Base-by-base conservation (phyloP, 2,113 vertebrate species). In the Microcebus murinus region DNA sequence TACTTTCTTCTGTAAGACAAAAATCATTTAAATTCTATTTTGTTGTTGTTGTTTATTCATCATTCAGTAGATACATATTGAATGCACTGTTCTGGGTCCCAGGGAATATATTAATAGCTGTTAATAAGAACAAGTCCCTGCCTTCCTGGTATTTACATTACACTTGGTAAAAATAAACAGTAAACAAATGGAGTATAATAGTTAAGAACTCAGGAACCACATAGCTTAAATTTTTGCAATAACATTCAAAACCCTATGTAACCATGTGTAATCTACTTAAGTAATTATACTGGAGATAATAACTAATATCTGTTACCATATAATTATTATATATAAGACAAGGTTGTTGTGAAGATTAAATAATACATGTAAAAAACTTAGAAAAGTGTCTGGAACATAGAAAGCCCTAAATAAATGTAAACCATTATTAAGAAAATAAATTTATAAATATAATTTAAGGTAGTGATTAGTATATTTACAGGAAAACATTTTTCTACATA, bases 401-500 rank as follows among this genome's bases (percentile, higher is more conserved):
- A 79, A 96, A 71, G 13, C 14, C 10, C 20, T 85, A 95, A 87
- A 59, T 90, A 79, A 90, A 90, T 95, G 4, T 91, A 81, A 77
- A 7, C 39, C 71, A 63, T 52, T 59, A 68, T 80, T 93, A 63
- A 36, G 34, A 92, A 74, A 89, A 79, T 67, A 77, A 95, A 63
- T 61, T 42, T 7, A 36, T 77, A 65, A 82, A 52, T 65, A 34
- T 55, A 65, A 71, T 71, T 61, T 74, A 87, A 87, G 65, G 29
- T 61, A 91, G 13, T 84, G 25, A 84, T 90, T 88, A 68, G 25
- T 80, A 68, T 57, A 81, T 74, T 83, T 67, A 68, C 0, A 90
- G 55, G n/a, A 70, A 93, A 94, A 91, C n/a, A 84, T 84, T 95
- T 85, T 92, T 68, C 80, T 68, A 17, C 12, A 36, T 50, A 91